A percentile compares a stretch with the other conserved stretches of the same genome.
Conservation (phyloP, 1,140 invertebrate species). For the Ceratoteleas bidentatus region DNA sequence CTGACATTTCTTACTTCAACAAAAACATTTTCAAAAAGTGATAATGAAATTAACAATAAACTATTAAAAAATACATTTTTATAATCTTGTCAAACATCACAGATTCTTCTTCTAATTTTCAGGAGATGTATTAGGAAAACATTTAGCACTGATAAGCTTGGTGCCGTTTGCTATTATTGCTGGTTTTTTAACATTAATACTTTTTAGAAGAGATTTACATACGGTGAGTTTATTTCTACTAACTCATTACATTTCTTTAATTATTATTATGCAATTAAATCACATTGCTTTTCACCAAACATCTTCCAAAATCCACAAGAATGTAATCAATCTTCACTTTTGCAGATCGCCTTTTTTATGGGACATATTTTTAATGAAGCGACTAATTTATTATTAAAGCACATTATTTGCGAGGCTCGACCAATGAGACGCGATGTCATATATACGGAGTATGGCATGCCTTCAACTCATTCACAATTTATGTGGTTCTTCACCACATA, state of each 20-base stretch:
- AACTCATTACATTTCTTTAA: neutral
- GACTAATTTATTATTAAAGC: slow-evolving; percentile 91
- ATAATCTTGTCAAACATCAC: neutral
- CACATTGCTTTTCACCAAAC: neutral
- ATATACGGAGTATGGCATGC: slow-evolving; percentile 96
- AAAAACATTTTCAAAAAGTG: no score
- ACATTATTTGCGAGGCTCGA: slow-evolving; percentile 90
- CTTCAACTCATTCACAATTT: slow-evolving; percentile 95
- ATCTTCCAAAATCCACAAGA: neutral
- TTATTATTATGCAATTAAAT: neutral
- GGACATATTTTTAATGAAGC: slow-evolving; percentile 90
- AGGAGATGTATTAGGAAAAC: slow-evolving; percentile 73
- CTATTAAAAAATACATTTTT: no score
- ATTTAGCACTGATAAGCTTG: slow-evolving; percentile 88
- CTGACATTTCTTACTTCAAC: no score
- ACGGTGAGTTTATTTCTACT: slow-evolving; percentile 85
- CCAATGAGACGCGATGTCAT: slow-evolving; percentile 86
- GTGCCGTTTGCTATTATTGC: slow-evolving; percentile 91
- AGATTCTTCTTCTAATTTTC: slow-evolving; percentile 43
- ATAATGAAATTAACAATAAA: no score
- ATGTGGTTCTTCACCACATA: slow-evolving; percentile 96
- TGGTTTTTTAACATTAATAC: slow-evolving; percentile 91
- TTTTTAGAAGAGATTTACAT: slow-evolving; percentile 94
- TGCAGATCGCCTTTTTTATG: slow-evolving; percentile 92
- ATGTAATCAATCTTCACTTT: neutral